phyloP scores from a whole-genome alignment of 1,140 invertebrate species.

The Drosophila mojavensis region DNA sequence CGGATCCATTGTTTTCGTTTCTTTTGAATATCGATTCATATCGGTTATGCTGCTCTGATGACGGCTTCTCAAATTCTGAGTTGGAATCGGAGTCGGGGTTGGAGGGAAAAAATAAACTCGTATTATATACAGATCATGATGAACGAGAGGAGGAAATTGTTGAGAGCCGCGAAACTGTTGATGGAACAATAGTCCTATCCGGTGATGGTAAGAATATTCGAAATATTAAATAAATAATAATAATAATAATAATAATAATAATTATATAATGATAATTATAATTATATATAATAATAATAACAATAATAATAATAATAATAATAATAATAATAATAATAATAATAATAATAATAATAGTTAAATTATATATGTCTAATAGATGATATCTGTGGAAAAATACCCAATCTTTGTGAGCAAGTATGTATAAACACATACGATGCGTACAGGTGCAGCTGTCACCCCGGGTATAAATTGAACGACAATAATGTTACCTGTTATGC shows the following conservation, averaged over 20 bases:
- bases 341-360: too few species aligned
- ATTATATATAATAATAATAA: too few species aligned
- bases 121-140: not conserved
- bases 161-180: conserved; percentile 22
- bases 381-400: conserved; percentile 87
- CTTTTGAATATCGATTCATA: conserved; percentile 72
- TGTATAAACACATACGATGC: conserved; percentile 88
- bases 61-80: conserved; percentile 3
- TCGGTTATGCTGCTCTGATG: conserved; percentile 61
- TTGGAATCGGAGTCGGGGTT: too few species aligned
- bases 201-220: conserved; percentile 49
- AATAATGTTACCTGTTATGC: conserved; percentile 87
- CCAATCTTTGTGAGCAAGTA: conserved; percentile 88
- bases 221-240: too few species aligned
- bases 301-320: too few species aligned
- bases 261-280: too few species aligned
- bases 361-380: conserved; percentile 67
- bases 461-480: conserved; percentile 87
- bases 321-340: too few species aligned
- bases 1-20: conserved; percentile 63
- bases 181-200: conserved; percentile 67
- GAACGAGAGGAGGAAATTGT: conserved; percentile 1
- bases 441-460: conserved; percentile 89
- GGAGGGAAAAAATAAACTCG: conserved; percentile 10
- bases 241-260: too few species aligned